Conservation (phyloP, 2,113 vertebrate species). For the Marmota flaviventris region DNA sequence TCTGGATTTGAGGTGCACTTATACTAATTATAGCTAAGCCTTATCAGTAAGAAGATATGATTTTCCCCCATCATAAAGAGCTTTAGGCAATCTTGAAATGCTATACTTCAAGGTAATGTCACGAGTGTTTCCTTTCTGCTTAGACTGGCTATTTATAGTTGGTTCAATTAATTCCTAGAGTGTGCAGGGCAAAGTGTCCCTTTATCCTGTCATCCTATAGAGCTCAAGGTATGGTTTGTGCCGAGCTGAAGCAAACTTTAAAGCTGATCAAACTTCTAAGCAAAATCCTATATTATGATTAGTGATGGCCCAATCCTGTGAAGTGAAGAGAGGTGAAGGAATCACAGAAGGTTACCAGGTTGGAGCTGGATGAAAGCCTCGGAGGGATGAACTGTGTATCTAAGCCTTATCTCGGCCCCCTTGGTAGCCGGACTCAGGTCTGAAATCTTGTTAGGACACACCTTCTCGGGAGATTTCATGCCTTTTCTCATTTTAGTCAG, state of each 20-base stretch:
- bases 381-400: conserved; percentile 48
- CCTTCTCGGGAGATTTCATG: conserved; percentile 62
- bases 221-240: conserved; percentile 28
- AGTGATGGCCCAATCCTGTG: conserved; percentile 75
- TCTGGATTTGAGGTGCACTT: neutral
- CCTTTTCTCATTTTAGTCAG: conserved; percentile 63
- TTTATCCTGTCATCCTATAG: conserved; percentile 73
- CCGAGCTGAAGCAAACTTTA: conserved; percentile 68
- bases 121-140: conserved; percentile 57
- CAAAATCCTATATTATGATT: conserved; percentile 82
- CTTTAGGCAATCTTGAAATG: conserved; percentile 71
- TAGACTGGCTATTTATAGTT: conserved; percentile 75
- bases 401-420: conserved; percentile 50
- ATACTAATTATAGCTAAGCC: conserved; percentile 5
- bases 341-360: conserved; percentile 64
- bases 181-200: conserved; percentile 60
- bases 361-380: conserved; percentile 71
- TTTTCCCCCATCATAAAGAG: conserved; percentile 12
- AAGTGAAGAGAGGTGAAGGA: conserved; percentile 68
- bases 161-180: conserved; percentile 75
- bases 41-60: conserved; percentile 10
- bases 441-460: conserved; percentile 72
- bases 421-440: conserved; percentile 53
- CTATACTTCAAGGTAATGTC: conserved; percentile 59
- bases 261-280: conserved; percentile 78